Evolutionary conservation across 2,797 vertebrate genomes (phyloP).

Genomic region (Selene dorsalis): DNA sequence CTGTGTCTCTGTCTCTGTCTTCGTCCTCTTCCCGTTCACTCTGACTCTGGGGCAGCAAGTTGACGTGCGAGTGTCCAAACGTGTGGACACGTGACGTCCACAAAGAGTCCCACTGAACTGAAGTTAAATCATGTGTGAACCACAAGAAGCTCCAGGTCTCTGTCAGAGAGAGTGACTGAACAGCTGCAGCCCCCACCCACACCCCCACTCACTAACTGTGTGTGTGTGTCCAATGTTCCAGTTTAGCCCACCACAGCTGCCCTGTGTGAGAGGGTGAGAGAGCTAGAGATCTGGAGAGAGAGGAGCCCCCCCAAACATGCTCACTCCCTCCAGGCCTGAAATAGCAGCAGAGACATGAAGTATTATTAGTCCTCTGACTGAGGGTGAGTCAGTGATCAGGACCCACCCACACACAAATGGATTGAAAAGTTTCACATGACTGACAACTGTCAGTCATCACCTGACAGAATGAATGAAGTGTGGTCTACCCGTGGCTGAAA

Average conservation of each 20-base stretch:
- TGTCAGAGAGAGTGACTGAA: slow-evolving; percentile 30
- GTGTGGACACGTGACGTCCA: not conserved
- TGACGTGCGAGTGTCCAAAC: not conserved
- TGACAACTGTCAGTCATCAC: too few species aligned
- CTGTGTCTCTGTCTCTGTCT: too few species aligned
- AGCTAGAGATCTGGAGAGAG: slow-evolving; percentile 14
- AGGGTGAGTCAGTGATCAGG: slow-evolving; percentile 41
- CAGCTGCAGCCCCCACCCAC: slow-evolving; percentile 35
- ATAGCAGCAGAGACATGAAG: slow-evolving; percentile 75
- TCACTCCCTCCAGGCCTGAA: slow-evolving; percentile 63
- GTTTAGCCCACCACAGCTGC: slow-evolving; percentile 44
- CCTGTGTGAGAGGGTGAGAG: slow-evolving; percentile 12
- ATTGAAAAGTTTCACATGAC: too few species aligned
- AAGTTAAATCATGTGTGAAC: slow-evolving; percentile 9
- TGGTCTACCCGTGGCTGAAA: too few species aligned
- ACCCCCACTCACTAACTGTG: slow-evolving; percentile 20
- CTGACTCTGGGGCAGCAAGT: too few species aligned
- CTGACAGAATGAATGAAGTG: too few species aligned
- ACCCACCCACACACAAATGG: too few species aligned
- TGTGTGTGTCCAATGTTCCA: slow-evolving; percentile 43
- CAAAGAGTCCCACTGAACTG: not conserved
- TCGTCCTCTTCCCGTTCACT: too few species aligned
- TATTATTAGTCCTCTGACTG: slow-evolving; percentile 83
- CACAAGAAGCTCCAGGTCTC: slow-evolving; percentile 14
- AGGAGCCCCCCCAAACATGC: slow-evolving; percentile 44